Conservation (phyloP, 2,888 invertebrate species). For the Apotomis turbidana region DNA sequence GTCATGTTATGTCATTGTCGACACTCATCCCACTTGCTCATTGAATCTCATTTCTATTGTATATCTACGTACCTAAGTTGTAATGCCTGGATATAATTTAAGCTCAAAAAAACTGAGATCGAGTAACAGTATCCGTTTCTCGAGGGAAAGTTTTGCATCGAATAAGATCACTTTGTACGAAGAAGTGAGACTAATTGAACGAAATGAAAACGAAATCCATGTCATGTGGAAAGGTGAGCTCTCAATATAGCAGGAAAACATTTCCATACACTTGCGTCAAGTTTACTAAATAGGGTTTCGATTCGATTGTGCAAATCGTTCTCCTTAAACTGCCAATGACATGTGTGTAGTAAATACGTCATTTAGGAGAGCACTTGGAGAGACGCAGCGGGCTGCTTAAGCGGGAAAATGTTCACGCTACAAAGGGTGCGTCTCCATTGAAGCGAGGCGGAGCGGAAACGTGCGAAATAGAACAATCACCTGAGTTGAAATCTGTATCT, state of each 20-base stretch:
- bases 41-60: too few species aligned
- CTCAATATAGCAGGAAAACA: constrained; percentile 7
- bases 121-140: background rate
- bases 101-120: background rate
- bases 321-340: background rate
- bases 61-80: background rate
- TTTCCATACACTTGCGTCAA: background rate
- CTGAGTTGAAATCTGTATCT: too few species aligned
- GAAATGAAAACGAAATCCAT: constrained; percentile 64
- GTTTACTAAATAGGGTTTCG: background rate
- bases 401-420: too few species aligned
- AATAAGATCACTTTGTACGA: constrained; percentile 58
- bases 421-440: too few species aligned
- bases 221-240: constrained; percentile 70
- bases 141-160: constrained; percentile 46
- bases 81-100: background rate
- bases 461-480: too few species aligned
- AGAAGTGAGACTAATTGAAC: constrained; percentile 69
- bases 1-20: too few species aligned
- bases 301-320: constrained; percentile 12
- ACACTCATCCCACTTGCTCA: too few species aligned
- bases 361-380: background rate
- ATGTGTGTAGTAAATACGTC: background rate
- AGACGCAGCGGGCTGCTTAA: too few species aligned
- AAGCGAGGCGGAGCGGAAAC: too few species aligned